These are phyloP conservation scores for Eudasyphora cyanicolor DNA, from an alignment of 2,888 invertebrate genomes.

Conservation along the genomic window DNA sequence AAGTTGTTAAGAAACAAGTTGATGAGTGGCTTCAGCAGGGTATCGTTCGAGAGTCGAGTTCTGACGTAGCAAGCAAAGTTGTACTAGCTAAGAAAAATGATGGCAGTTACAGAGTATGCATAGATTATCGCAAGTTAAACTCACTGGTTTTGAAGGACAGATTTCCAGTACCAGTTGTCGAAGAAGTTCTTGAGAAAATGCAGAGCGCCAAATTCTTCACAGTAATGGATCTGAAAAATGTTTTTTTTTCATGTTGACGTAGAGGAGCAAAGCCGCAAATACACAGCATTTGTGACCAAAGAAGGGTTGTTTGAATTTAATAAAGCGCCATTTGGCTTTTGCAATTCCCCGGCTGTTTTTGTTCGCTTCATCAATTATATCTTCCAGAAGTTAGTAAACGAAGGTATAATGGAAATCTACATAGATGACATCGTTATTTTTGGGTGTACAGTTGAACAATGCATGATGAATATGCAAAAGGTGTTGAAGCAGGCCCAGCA, in stretches of 20 bases:
- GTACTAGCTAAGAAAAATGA: conserved; percentile 68
- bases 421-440: conserved; percentile 55
- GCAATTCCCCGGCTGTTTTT: conserved; percentile 51
- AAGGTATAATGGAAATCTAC: no score
- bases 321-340: conserved; percentile 49
- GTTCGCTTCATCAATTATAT: conserved; percentile 52
- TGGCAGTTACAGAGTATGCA: conserved; percentile 66
- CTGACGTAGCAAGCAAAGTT: conserved; percentile 68
- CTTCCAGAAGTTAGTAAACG: conserved; percentile 52
- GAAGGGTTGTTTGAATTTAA: conserved; percentile 49
- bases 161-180: conserved; percentile 57
- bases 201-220: conserved; percentile 39
- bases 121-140: conserved; percentile 67
- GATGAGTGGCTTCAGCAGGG: conserved; percentile 51
- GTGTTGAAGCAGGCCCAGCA: conserved; percentile 50
- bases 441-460: conserved; percentile 48
- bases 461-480: conserved; percentile 41
- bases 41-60: conserved; percentile 58
- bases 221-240: conserved; percentile 56
- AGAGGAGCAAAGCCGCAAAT: conserved; percentile 44
- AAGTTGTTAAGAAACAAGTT: conserved; percentile 44
- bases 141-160: conserved; percentile 49
- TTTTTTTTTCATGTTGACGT: conserved; percentile 57
- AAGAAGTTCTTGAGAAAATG: conserved; percentile 45
- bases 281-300: conserved; percentile 42